Base-by-base conservation (phyloP, 2,888 invertebrate species). In the Brachypalpus laphriformis region DNA sequence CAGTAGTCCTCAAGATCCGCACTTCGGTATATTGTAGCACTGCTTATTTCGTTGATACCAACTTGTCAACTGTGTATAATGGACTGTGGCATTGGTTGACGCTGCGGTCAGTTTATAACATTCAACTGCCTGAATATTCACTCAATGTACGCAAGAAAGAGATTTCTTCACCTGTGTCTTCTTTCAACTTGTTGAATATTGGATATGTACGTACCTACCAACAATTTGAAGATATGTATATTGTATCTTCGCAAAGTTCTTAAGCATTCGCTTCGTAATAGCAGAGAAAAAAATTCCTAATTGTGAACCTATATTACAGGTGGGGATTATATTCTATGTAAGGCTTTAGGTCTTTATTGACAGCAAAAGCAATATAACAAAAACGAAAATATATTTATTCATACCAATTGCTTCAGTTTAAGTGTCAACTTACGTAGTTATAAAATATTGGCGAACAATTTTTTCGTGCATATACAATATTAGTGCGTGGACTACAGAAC, bases 71-170 rank as follows among this genome's bases (percentile, higher is more conserved):
- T 89, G 88, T 90, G 89, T 88, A 89, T 89, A 89, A 91, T 89
- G 89, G 90, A 92, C 92, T 92, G 91, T 90, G 87, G 89, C 88
- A 87, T 89, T 89, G 88, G 88, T 88, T 88, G 87, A 88, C 87
- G 78, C 76, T 78, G 87, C 80, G 88, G 88, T 88, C 88, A 88
- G 91, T 91, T 91, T 92, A 91, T 92, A 92, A 91, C 90, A 90
- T 90, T 90, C 81, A 75, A 87, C 78, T 56, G 71, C 56, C 63
- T 72, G 71, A 68, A 70, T 66, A 54, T 81, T 76, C 45, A 71
- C 65, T 47, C 54, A 40, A 63, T 45, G 65, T 81, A 85, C 75
- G 45, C 37, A 61, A 63, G 49, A 61, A 82, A 74, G 56, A 72
- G 22, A 65, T 83, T 74, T 40, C 54, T 80, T 83, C 66, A 57